These are phyloP conservation scores for Orussus abietinus DNA, from an alignment of 1,140 invertebrate species.

Conservation along the genomic window DNA sequence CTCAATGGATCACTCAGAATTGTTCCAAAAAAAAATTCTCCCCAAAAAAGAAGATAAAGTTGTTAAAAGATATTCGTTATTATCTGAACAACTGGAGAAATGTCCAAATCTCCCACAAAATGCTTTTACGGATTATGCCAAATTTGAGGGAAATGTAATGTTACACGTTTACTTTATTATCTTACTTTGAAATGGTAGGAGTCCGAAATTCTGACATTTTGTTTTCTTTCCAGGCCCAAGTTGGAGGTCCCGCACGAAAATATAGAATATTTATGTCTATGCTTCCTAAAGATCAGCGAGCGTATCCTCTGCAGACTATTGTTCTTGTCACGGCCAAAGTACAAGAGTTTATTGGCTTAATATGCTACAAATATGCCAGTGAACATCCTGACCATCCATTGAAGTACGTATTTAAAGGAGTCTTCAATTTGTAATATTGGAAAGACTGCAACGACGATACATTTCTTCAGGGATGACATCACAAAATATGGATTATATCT, in stretches of 20 bases:
- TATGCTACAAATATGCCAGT: constrained; percentile 72
- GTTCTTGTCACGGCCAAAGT: constrained; percentile 83
- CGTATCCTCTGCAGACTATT: constrained; percentile 79
- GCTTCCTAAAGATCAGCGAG: constrained; percentile 71
- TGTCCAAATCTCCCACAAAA: constrained; percentile 72
- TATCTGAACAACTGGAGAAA: constrained; percentile 71
- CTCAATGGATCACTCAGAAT: constrained; percentile 62
- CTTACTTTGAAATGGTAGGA: background rate
- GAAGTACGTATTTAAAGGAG: constrained; percentile 51
- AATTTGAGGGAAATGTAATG: constrained; percentile 81
- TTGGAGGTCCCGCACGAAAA: constrained; percentile 71
- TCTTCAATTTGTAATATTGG: constrained; percentile 6
- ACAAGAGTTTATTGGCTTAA: constrained; percentile 88
- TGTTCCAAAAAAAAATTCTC: constrained; percentile 61
- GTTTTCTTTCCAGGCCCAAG: constrained; percentile 57
- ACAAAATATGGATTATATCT: constrained; percentile 82
- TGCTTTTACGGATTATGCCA: constrained; percentile 85
- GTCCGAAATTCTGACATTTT: constrained; percentile 13
- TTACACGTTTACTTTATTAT: constrained; percentile 14
- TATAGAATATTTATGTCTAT: constrained; percentile 86
- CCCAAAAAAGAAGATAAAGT: constrained; percentile 51
- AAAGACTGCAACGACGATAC: constrained; percentile 9
- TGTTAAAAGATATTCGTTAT: constrained; percentile 55
- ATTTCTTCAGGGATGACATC: constrained; percentile 52
- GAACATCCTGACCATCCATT: constrained; percentile 53